These are phyloP conservation scores for Drosophila pruinosa DNA, from an alignment of 1,140 invertebrate genomes.

Conservation along the genomic window DNA sequence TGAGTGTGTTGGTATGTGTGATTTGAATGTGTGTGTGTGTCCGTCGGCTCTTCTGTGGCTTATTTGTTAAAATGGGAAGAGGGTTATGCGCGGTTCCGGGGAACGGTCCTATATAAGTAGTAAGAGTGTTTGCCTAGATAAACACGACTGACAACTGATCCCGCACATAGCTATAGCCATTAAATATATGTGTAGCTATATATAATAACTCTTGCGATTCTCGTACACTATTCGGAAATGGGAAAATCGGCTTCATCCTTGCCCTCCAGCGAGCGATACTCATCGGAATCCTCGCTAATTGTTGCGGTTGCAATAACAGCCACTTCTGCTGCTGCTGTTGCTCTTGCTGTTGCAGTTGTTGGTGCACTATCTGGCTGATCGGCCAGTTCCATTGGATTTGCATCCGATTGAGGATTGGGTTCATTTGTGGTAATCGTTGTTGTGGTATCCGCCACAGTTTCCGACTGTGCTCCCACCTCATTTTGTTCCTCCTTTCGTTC, in stretches of 20 bases:
- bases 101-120: constrained; percentile 52
- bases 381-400: constrained; percentile 7
- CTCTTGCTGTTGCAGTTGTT: constrained; percentile 10
- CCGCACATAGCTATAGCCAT: background rate
- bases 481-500: constrained; percentile 5
- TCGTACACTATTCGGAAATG: constrained; percentile 73
- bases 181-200: constrained; percentile 19
- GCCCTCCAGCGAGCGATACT: constrained; percentile 80
- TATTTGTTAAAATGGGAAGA: constrained; percentile 10
- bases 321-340: constrained; percentile 7
- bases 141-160: too few relatives aligned
- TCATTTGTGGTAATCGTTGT: constrained; percentile 21
- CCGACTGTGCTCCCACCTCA: constrained; percentile 12
- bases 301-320: constrained; percentile 8
- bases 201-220: constrained; percentile 16
- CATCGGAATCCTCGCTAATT: constrained; percentile 79
- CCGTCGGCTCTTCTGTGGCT: constrained; percentile 25
- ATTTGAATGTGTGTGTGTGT: constrained; percentile 24
- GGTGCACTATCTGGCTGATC: constrained; percentile 45
- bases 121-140: constrained; percentile 61
- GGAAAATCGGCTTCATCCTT: constrained; percentile 76
- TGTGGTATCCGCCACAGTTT: constrained; percentile 24
- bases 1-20: constrained; percentile 16
- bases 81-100: background rate
- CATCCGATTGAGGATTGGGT: constrained; percentile 13